Percentiles rank a stretch among this genome's conserved stretches.
Evolutionary conservation across 2,888 invertebrate genomes (phyloP).

Genomic region (Catocala fraxini): DNA sequence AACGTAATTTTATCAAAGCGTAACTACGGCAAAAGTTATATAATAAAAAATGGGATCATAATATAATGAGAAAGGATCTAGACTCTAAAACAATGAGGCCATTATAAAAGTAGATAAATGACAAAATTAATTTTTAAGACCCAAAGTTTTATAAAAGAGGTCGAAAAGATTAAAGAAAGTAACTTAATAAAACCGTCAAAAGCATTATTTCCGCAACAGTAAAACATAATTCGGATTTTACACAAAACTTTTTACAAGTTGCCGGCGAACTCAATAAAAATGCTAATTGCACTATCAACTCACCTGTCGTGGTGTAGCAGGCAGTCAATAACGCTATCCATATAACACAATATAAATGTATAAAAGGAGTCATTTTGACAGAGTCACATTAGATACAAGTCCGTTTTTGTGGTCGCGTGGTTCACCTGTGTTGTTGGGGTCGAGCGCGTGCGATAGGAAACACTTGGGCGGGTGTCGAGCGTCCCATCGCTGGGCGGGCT

Average conservation of each 20-base stretch:
- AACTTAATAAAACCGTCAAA: slow-evolving; percentile 21
- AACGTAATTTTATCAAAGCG: no score
- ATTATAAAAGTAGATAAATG: not conserved
- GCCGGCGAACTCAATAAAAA: slow-evolving; percentile 73
- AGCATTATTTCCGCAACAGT: slow-evolving; percentile 37
- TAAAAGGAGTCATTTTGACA: slow-evolving; percentile 84
- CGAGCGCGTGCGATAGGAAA: slow-evolving; percentile 64
- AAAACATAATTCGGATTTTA: slow-evolving; percentile 54
- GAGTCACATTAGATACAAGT: slow-evolving; percentile 64
- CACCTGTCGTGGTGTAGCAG: slow-evolving; percentile 82
- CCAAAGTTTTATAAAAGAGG: slow-evolving; percentile 18
- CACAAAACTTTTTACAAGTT: slow-evolving; percentile 71
- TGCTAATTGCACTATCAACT: slow-evolving; percentile 78
- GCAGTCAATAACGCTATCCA: slow-evolving; percentile 77
- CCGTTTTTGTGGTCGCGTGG: slow-evolving; percentile 54
- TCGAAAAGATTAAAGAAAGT: slow-evolving; percentile 13
- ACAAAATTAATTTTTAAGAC: slow-evolving; percentile 14
- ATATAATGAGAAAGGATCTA: not conserved
- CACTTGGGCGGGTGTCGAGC: slow-evolving; percentile 66
- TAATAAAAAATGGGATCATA: no score
- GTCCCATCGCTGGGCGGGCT: slow-evolving; percentile 79
- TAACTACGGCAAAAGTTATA: no score
- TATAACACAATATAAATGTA: slow-evolving; percentile 84
- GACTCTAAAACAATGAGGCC: slow-evolving; percentile 3
- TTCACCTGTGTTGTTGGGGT: slow-evolving; percentile 73